Evolutionary conservation across 2,888 invertebrate genomes (phyloP), one percentile per base, ranked within the genome.

Genomic region (Leucoma salicis): DNA sequence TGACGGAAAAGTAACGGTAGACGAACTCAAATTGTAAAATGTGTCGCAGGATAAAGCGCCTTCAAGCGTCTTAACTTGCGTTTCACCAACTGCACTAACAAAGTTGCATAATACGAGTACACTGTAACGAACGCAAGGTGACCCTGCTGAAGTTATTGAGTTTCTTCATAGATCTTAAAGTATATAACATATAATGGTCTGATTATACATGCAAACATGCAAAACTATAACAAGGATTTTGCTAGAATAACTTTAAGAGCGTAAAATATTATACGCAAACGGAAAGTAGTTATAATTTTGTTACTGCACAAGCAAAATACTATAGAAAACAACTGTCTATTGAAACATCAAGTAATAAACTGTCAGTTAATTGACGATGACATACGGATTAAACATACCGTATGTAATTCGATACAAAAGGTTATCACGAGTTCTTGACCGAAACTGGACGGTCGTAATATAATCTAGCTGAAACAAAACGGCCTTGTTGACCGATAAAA

Each of bases 1-100:
- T 74, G 72, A 73, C 66, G 74, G 72, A 74, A 75, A 79, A 71
- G 65, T 74, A 78, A 76, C 74, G 72, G 70, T 70, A 60, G 53
- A 57, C 43, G 52, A 72, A 66, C 58, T 50, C 65, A 61, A 64
- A 57, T 52, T 60, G 56, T 56, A 53, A 71, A 68, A 69, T 63
- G 44, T 64, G 66, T 63, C 68, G 56, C 49, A 69, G 70, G 63
- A 80, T 75, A 74, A 65, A 66, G 53, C 45, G 50, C 63, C 64
- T 75, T 74, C 53, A 21, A 42, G 18, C 43, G 8, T 18, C 35
- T 41, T 33, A 54, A 52, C 49, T 52, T 44, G 49, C 44, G 50
- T 57, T 52, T 52, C 39, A 50, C 37, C 39, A 58, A 49, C 50
- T 63, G 63, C 62, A 68, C 27, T 36, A 39, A 55, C 39, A 58